These are phyloP conservation scores for Rhinichthys osculus DNA, from an alignment of 2,797 vertebrate species.

Conservation along the genomic window DNA sequence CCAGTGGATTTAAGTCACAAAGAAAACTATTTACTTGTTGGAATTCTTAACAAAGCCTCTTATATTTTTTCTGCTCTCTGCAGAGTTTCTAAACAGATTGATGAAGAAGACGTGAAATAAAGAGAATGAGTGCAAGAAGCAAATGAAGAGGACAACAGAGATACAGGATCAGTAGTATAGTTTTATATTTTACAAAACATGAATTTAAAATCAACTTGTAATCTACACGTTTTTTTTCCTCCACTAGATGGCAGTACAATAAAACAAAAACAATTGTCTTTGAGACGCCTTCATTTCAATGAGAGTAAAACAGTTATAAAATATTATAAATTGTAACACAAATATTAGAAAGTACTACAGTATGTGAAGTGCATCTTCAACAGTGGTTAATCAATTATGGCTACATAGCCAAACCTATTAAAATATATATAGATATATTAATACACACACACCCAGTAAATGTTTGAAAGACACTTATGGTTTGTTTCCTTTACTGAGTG, in stretches of 20 bases:
- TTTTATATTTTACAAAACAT: background rate
- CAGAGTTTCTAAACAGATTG: background rate
- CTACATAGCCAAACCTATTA: background rate
- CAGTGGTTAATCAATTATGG: background rate
- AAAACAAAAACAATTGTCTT: background rate
- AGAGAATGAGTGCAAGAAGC: background rate
- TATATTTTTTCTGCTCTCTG: background rate
- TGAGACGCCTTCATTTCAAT: background rate
- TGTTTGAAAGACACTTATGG: background rate
- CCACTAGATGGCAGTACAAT: conserved; percentile 35
- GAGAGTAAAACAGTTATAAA: background rate
- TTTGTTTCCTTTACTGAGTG: conserved; percentile 32
- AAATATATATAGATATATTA: background rate
- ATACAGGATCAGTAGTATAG: background rate
- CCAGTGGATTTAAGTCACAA: background rate
- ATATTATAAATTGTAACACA: background rate
- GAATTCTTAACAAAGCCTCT: background rate
- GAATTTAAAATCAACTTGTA: background rate
- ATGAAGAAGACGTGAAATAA: background rate
- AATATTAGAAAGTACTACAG: background rate
- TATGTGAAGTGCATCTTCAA: background rate
- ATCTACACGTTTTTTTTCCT: background rate
- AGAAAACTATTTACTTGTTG: background rate
- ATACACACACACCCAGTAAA: background rate
- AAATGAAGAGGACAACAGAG: background rate